These are phyloP conservation scores for Ranitomeya imitator DNA, from an alignment of 2,113 vertebrate species.

Conservation along the genomic window DNA sequence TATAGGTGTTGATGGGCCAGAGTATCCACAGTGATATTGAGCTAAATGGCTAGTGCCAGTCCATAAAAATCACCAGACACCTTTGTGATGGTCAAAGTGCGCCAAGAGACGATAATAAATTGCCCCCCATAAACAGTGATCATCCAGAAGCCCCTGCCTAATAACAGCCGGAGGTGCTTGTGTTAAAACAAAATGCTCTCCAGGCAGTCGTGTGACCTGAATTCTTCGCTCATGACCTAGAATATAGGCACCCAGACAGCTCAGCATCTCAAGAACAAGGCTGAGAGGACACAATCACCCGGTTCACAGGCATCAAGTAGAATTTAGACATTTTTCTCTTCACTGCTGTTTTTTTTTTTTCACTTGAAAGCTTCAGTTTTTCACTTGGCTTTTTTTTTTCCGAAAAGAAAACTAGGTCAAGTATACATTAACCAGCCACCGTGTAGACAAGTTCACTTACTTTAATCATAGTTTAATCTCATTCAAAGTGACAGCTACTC, in stretches of 20 bases:
- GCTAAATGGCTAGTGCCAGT: too few species aligned
- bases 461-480: constrained; percentile 54
- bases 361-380: constrained; percentile 1
- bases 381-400: constrained; percentile 30
- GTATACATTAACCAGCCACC: constrained; percentile 45
- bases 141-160: not conserved
- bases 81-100: too few species aligned
- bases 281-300: not conserved
- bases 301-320: not conserved
- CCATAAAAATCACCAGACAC: too few species aligned
- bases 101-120: too few species aligned
- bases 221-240: not conserved
- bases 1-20: too few species aligned
- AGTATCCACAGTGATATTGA: too few species aligned
- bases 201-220: not conserved
- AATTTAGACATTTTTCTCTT: not conserved
- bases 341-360: not conserved
- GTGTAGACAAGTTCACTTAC: constrained; percentile 41
- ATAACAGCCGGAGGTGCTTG: not conserved
- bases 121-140: not conserved
- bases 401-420: constrained; percentile 48
- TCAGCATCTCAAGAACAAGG: not conserved
- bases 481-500: constrained; percentile 54
- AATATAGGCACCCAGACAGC: not conserved
- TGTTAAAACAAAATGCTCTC: not conserved